Evolutionary conservation across 1,140 invertebrate genomes (phyloP).

Genomic region (Lepidostoma basale): DNA sequence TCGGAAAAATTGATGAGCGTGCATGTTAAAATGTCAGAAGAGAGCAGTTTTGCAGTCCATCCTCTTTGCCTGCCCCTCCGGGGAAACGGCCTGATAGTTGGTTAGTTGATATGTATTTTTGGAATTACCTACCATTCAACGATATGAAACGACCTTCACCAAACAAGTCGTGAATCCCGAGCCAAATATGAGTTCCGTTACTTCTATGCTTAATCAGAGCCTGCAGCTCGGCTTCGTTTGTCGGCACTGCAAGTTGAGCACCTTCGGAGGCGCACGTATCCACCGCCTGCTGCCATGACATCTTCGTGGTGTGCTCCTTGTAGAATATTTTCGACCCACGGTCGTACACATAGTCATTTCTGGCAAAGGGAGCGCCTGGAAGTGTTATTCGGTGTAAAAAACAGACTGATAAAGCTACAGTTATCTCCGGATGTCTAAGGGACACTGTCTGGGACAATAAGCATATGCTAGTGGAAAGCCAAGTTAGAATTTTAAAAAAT

Average conservation of each 20-base stretch:
- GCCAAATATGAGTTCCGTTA: not conserved
- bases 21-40: no score
- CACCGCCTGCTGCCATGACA: conserved; percentile 7
- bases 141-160: conserved; percentile 17
- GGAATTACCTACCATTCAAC: conserved; percentile 24
- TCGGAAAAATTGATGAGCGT: no score
- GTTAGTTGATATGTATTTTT: no score
- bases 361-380: not conserved
- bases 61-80: no score
- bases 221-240: not conserved
- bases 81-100: no score
- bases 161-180: conserved; percentile 24
- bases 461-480: no score
- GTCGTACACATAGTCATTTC: conserved; percentile 21
- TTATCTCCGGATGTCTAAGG: no score
- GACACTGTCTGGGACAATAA: no score
- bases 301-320: conserved; percentile 14
- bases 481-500: no score
- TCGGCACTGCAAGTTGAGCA: not conserved
- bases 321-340: not conserved
- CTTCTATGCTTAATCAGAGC: not conserved
- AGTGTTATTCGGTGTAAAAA: no score
- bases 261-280: conserved; percentile 21
- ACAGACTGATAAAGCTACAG: no score
- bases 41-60: no score